Conservation (phyloP, 2,113 vertebrate species). For the Ranitomeya imitator region DNA sequence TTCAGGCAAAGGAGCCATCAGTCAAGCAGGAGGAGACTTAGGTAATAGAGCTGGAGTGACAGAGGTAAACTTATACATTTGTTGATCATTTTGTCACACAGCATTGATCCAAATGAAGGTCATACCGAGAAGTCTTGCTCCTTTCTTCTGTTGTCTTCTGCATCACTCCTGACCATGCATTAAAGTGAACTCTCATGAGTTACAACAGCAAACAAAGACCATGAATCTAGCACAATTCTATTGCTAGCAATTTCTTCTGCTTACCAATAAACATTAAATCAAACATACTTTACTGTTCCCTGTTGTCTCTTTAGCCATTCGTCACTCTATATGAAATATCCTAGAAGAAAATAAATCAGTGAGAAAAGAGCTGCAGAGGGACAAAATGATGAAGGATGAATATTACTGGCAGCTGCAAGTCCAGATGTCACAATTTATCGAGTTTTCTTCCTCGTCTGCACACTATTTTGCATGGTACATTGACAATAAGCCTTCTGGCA, state of each 20-base stretch:
- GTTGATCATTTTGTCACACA: too few relatives aligned
- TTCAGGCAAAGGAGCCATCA: too few relatives aligned
- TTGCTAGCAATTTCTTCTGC: not conserved
- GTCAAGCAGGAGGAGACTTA: too few relatives aligned
- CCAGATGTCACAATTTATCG: conserved; percentile 53
- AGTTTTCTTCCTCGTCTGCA: conserved; percentile 22
- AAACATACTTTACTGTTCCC: not conserved
- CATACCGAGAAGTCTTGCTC: too few relatives aligned
- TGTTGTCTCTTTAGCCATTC: not conserved
- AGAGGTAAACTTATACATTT: too few relatives aligned
- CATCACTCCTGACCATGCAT: too few relatives aligned
- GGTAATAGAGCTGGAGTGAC: too few relatives aligned
- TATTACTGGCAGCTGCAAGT: conserved; percentile 51
- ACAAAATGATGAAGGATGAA: conserved; percentile 36
- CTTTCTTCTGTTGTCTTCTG: too few relatives aligned
- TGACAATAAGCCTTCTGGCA: conserved; percentile 44
- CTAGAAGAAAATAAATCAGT: conserved; percentile 27
- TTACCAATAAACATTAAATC: not conserved
- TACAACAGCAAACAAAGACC: too few relatives aligned
- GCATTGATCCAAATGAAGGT: too few relatives aligned
- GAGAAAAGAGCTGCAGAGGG: conserved; percentile 20
- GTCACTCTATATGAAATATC: conserved; percentile 8
- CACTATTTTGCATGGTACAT: conserved; percentile 49
- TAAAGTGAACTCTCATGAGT: too few relatives aligned
- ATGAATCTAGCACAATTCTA: not conserved